Base-by-base conservation (phyloP, 2,113 vertebrate species). In the Cynopterus brachyotis region DNA sequence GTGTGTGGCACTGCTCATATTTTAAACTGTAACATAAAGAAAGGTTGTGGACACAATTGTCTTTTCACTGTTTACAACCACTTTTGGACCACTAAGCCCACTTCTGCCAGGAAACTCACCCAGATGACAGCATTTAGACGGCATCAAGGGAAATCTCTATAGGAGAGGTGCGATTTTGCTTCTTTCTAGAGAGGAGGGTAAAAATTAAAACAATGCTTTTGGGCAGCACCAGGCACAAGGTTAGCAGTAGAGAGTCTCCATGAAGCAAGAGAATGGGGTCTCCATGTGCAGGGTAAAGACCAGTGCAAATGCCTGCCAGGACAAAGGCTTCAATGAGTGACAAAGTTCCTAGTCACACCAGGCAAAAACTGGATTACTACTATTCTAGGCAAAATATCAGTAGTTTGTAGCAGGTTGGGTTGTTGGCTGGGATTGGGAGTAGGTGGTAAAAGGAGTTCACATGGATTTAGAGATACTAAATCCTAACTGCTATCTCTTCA, bases 401-500 rank as follows among this genome's bases (percentile, higher is more conserved):
- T 11, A 24, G 24, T 4, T 35, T 4, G n/a, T 0, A 16, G 16
- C 11, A 2, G 28, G 40, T 6, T 64, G 35, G 45, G 9, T 17
- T 67, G 40, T 42, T 24, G 59, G 20, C 22, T 78, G 45, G 69
- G 62, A 45, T 26, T 45, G 78, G 19, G 50, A 32, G 76, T 81
- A n/a, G 69, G 16, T 64, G 59, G 50, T 5, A 22, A 50, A 7
- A 47, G 64, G 73, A 69, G 53, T 57, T 79, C 13, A 55, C 26
- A 76, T 67, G 53, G 66, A 59, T 40, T 79, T 60, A 81, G 89
- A 82, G 53, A 19, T 86, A 69, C 26, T 78, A 93, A 92, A 0
- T 87, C 82, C 80, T 78, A 78, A 19, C 17, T 32, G 45, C n/a
- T 69, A 0, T 83, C 53, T 20, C 85, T 96, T 82, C 78, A 17